Evolutionary conservation across 1,140 invertebrate species (phyloP).

Genomic region (Augochlora pura): DNA sequence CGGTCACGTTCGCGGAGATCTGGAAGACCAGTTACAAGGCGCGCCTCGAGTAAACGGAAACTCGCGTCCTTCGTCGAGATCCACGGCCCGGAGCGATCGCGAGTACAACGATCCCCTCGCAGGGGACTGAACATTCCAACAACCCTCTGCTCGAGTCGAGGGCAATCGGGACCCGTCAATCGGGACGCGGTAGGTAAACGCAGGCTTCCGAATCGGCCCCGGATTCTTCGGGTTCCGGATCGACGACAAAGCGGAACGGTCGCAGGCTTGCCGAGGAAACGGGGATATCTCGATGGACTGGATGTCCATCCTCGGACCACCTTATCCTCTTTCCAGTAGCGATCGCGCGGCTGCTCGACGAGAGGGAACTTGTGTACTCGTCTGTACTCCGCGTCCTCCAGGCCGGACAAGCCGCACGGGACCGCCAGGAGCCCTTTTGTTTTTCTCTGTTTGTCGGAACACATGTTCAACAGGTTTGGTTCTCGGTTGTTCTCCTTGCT

Average conservation of each 20-base stretch:
- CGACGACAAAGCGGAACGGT: no score
- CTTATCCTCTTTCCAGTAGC: no score
- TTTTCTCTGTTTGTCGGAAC: constrained; percentile 13
- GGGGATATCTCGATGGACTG: no score
- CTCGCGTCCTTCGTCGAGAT: constrained; percentile 24
- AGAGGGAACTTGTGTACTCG: no score
- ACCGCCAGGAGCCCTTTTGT: constrained; percentile 40
- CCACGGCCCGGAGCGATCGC: constrained; percentile 53
- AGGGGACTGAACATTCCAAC: constrained; percentile 17
- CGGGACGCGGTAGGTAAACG: no score
- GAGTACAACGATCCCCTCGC: not conserved
- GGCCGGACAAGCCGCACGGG: constrained; percentile 7
- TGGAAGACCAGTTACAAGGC: constrained; percentile 99
- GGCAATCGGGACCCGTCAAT: no score
- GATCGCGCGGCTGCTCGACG: no score
- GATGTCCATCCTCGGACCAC: not conserved
- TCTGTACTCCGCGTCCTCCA: constrained; percentile 22
- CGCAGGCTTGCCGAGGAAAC: not conserved
- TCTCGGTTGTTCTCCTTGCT: constrained; percentile 40
- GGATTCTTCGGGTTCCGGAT: no score
- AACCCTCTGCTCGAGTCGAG: no score
- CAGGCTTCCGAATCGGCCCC: no score
- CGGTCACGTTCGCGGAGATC: constrained; percentile 97
- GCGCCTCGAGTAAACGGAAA: constrained; percentile 86
- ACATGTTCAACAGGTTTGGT: constrained; percentile 14